Evolutionary conservation across 2,888 invertebrate species (phyloP), one percentile per base, ranked within the genome.

Genomic region (Microplitis deprimator): DNA sequence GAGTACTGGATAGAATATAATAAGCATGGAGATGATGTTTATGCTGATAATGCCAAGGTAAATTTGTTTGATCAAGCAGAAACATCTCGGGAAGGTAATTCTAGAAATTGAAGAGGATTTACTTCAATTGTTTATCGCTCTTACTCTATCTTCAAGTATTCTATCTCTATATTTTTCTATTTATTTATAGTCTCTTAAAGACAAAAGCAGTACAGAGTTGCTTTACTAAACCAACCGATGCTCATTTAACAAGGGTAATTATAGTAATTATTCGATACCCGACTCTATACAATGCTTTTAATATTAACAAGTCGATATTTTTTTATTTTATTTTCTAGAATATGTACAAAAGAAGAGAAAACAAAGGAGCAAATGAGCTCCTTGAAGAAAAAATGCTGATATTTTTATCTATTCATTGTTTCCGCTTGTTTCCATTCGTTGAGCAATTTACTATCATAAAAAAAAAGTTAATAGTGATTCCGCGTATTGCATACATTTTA

Each of bases 201-300:
- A 40, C 61, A 72, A 29, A 68, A 68, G 40, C 41, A 69, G 39
- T 67, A 41, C 65, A 20, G 39, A 67, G 71, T 71, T 61, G 62
- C 76, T 72, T 67, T 62, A 40, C 72, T 68, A 67, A 76, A 16
- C 72, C 68, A 76, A 67, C 76, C 71, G 76, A 76, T 71, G 71
- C 67, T 76, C 61, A 78, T 75, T 61, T 62, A 75, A 76, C 68
- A 75, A 74, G 64, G 75, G 78, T 78, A 77, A 80, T 78, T 77
- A 77, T 67, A 72, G 67, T 75, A 80, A 80, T 80, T 78, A 75
- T 78, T 69, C 72, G 77, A 78, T 75, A 61, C 72, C 67, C 38
- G 20, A 20, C 13, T 61, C 60, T 38, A 65, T 65, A 29, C 4
- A 62, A 65, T 38, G 10, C 20, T 29, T 38, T 65, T 13, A 20